Evolutionary conservation across 2,797 vertebrate species (phyloP).

Genomic region (Tenualosa ilisha): DNA sequence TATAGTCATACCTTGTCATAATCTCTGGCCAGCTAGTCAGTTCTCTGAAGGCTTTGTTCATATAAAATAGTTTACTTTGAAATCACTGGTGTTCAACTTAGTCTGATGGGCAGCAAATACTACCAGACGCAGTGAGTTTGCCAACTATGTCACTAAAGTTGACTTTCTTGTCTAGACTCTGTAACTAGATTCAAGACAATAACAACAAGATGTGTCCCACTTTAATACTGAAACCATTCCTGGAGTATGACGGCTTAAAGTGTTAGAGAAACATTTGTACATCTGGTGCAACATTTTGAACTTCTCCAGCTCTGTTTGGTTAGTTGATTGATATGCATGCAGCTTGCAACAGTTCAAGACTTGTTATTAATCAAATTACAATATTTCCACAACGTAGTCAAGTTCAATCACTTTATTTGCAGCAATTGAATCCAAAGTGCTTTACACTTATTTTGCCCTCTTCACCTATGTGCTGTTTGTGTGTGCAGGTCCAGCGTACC

Average conservation of each 20-base stretch:
- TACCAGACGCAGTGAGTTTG: not conserved
- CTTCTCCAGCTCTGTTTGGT: no score
- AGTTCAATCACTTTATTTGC: no score
- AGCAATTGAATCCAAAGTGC: no score
- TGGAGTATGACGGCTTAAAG: not conserved
- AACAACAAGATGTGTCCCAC: not conserved
- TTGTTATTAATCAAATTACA: no score
- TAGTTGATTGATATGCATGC: no score
- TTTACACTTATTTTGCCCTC: no score
- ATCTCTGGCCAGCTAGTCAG: not conserved
- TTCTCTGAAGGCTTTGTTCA: not conserved
- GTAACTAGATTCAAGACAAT: not conserved
- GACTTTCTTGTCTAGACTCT: not conserved
- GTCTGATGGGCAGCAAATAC: not conserved
- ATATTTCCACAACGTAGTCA: no score
- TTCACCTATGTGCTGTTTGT: not conserved
- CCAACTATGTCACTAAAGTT: not conserved
- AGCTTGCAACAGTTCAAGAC: no score
- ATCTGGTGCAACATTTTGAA: no score
- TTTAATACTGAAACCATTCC: not conserved
- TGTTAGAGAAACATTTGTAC: not conserved
- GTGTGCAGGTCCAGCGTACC: conserved; percentile 88
- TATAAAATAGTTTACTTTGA: not conserved
- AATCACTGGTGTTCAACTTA: not conserved
- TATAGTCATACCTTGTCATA: no score